A percentile compares a stretch with the other conserved stretches of the same genome.
These are phyloP conservation scores for Oryctolagus cuniculus DNA, from an alignment of 2,113 vertebrate species.

Conservation along the genomic window mOryCun1.1 NC_091449.1:41435501-41436000, in stretches of 20 bases:
- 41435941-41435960: background rate
- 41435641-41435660: background rate
- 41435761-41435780: background rate
- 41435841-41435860: background rate
- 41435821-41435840: background rate
- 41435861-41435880: background rate
- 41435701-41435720: background rate
- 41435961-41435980: background rate
- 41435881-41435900: background rate
- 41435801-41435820: rapidly evolving
- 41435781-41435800: background rate
- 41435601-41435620: background rate
- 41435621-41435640: background rate
- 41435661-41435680: background rate
- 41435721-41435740: background rate
- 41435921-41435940: background rate
- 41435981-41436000: too few species aligned
- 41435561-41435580: background rate
- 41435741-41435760: background rate
- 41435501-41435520: background rate
- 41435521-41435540: background rate
- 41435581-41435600: background rate
- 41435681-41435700: background rate
- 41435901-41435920: background rate
- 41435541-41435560: background rate